phyloP scores from a whole-genome alignment of 2,888 invertebrate species.

The Caradrina kadenii region DNA sequence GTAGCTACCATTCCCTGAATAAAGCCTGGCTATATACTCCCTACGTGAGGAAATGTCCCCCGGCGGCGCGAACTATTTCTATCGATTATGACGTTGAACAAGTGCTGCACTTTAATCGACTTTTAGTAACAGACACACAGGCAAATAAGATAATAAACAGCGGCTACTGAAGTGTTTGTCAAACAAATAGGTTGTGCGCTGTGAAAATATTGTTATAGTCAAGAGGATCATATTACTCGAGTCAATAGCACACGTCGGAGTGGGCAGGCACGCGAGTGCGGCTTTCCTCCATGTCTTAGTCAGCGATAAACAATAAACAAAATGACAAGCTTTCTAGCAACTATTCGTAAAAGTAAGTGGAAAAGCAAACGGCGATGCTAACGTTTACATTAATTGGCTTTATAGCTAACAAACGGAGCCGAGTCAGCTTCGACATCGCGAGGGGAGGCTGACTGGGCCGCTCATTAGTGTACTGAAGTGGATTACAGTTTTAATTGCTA shows the following conservation, averaged over 20 bases:
- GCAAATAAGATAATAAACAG: slow-evolving; percentile 18
- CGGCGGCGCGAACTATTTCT: slow-evolving; percentile 64
- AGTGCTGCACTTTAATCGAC: slow-evolving; percentile 52
- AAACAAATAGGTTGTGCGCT: slow-evolving; percentile 25
- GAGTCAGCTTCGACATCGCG: slow-evolving; percentile 66
- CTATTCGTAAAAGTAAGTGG: slow-evolving; percentile 68
- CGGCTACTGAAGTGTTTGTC: slow-evolving; percentile 42
- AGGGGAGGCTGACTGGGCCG: slow-evolving; percentile 66
- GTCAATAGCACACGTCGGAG: slow-evolving; percentile 36
- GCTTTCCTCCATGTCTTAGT: slow-evolving; percentile 51
- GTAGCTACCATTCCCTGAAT: slow-evolving; percentile 75
- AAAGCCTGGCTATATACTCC: slow-evolving; percentile 73
- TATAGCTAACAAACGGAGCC: slow-evolving; percentile 70
- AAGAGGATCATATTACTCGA: slow-evolving; percentile 52
- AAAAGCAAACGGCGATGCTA: slow-evolving; percentile 71
- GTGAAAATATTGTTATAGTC: slow-evolving; percentile 48
- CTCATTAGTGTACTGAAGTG: slow-evolving; percentile 83
- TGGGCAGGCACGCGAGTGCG: slow-evolving; percentile 32
- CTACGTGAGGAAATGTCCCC: slow-evolving; percentile 82
- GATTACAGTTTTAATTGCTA: slow-evolving; percentile 81
- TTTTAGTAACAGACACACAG: slow-evolving; percentile 37
- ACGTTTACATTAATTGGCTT: slow-evolving; percentile 81
- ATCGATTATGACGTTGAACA: slow-evolving; percentile 68
- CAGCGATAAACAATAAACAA: slow-evolving; percentile 72
- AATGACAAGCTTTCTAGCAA: slow-evolving; percentile 67